A percentile compares a stretch with the other conserved stretches of the same genome.
Conservation (phyloP, 2,888 invertebrate species). For the Drosophila algonquin region DNA sequence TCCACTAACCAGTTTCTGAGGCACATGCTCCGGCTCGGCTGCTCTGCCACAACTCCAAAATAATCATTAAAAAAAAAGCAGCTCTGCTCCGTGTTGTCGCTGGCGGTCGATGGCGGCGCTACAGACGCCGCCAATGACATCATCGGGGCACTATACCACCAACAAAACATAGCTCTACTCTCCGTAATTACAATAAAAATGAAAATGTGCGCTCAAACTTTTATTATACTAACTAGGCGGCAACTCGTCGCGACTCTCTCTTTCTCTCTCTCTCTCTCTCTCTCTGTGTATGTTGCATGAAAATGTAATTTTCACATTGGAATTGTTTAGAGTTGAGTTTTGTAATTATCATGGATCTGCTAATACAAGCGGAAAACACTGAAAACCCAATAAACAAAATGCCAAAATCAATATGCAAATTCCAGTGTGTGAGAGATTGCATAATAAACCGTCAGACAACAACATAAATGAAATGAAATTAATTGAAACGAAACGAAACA, state of each 20-base stretch:
- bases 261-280: slow-evolving; percentile 15
- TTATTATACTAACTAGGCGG: slow-evolving; percentile 45
- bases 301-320: slow-evolving; percentile 46
- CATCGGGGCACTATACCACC: slow-evolving; percentile 35
- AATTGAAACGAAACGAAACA: slow-evolving; percentile 68
- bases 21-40: slow-evolving; percentile 21
- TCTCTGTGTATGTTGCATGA: slow-evolving; percentile 40
- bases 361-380: slow-evolving; percentile 44
- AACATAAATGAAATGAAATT: slow-evolving; percentile 50
- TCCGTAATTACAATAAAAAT: slow-evolving; percentile 72
- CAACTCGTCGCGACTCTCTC: slow-evolving; percentile 22
- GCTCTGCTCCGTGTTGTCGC: slow-evolving; percentile 25
- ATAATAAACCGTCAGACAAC: slow-evolving; percentile 64
- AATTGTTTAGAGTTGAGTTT: slow-evolving; percentile 38
- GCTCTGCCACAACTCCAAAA: slow-evolving; percentile 60
- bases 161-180: slow-evolving; percentile 54
- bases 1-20: slow-evolving; percentile 68
- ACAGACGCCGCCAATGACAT: slow-evolving; percentile 60
- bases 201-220: slow-evolving; percentile 57
- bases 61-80: not conserved
- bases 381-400: slow-evolving; percentile 69
- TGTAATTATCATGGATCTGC: slow-evolving; percentile 58
- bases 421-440: slow-evolving; percentile 62
- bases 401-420: slow-evolving; percentile 69
- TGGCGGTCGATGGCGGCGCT: slow-evolving; percentile 37